Evolutionary conservation across 2,113 vertebrate genomes (phyloP).

Genomic region (Oncorhynchus mykiss): DNA sequence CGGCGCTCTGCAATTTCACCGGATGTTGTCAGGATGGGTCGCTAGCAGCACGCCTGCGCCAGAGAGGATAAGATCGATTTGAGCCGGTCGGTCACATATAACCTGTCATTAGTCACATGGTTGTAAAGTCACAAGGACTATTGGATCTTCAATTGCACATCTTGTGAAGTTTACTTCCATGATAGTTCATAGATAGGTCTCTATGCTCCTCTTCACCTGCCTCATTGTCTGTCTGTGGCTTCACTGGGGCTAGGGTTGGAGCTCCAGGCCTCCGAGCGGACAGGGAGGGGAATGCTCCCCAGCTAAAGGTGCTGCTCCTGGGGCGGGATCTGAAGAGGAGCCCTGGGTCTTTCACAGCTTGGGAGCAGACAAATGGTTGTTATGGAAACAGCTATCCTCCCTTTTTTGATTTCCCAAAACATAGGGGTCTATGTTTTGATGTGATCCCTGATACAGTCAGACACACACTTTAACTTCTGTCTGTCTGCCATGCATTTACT

Average conservation of each 20-base stretch:
- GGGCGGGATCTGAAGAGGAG: slow-evolving; percentile 15
- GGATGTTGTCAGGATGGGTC: no score
- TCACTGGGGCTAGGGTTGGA: background rate
- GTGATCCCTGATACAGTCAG: background rate
- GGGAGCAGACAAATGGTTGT: slow-evolving; percentile 36
- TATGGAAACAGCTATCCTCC: slow-evolving; percentile 23
- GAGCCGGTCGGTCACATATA: no score
- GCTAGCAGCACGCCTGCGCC: no score
- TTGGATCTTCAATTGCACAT: no score
- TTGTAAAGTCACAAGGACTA: no score
- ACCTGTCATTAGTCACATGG: no score
- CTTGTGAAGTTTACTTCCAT: no score
- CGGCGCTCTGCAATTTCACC: no score
- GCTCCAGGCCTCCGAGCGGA: background rate
- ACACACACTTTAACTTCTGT: no score
- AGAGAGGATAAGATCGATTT: no score
- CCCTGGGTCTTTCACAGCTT: slow-evolving; percentile 41
- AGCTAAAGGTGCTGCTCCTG: slow-evolving; percentile 38
- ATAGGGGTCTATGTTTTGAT: slow-evolving; percentile 1
- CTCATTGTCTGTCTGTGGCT: background rate
- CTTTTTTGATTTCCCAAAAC: slow-evolving; percentile 5
- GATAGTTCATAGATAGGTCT: background rate
- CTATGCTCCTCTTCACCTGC: background rate
- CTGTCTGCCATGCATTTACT: no score
- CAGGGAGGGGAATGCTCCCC: slow-evolving; percentile 17